Base-by-base conservation (phyloP, 2,113 vertebrate species). In the Peromyscus californicus region DNA sequence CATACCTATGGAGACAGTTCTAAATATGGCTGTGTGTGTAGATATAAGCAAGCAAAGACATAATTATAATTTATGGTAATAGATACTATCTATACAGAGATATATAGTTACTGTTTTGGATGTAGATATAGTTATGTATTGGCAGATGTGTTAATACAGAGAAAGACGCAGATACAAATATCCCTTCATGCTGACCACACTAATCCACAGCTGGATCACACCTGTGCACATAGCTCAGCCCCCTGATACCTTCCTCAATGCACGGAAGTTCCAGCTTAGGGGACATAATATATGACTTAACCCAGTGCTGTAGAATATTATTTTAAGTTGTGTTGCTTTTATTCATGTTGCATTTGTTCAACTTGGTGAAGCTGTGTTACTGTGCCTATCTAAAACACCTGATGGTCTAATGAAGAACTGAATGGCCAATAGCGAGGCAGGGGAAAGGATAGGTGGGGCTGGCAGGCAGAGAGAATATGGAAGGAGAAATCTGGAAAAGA, bases 1-100 rank as follows among this genome's bases (percentile, higher is more conserved):
- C 7, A 3, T 3, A 31, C 21, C 12, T 24, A 21, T 4, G 24
- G 59, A 26, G 15, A 16, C 8, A 31, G 51, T 0, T 42, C 1
- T 15, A n/a, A 29, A n/a, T 9, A 12, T 39, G 17, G 74, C 3
- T 26, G 26, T 0, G 42, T 7, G 19, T 51, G 19, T 70, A 69
- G 19, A 70, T n/a, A 70, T 5, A 59, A 51, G 48, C 1, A 59
- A 19, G 7, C 5, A n/a, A 8, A 63, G 31, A 54, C 29, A 67
- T 0, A 17, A 21, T 11, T 65, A 1, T 1, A 0, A 63, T 13
- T 13, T 42, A 39, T 26, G 31, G 31, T 9, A 5, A 8, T 8
- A 10, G 33, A 24, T 36, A 26, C 4, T 45, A 0, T 1, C 3
- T 63, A 19, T 48, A 45, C 6, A 54, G 54, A 36, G 51, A 36